A percentile compares a stretch with the other conserved stretches of the same genome.
These are phyloP conservation scores for Coptotermes formosanus DNA, from an alignment of 1,140 invertebrate genomes.

Conservation along the genomic window DNA sequence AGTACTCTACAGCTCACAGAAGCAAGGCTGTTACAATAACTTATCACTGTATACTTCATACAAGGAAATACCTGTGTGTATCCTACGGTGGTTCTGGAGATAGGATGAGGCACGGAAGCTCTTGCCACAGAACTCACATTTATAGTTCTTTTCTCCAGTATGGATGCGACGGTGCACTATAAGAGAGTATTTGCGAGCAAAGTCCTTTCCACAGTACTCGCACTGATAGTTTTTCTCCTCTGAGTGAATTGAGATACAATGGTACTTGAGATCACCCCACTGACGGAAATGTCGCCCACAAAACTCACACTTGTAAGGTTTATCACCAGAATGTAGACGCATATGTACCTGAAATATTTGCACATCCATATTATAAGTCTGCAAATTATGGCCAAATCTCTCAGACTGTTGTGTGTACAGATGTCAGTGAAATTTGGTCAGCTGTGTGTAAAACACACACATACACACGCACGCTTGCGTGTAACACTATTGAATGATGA, in stretches of 20 bases:
- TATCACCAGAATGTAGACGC: conserved; percentile 72
- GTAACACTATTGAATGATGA: too few species aligned
- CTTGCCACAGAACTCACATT: conserved; percentile 81
- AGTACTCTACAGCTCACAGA: too few species aligned
- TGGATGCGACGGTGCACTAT: conserved; percentile 88
- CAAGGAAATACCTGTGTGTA: conserved; percentile 72
- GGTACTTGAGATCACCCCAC: conserved; percentile 88
- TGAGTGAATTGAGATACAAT: conserved; percentile 83
- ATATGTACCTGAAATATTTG: conserved; percentile 60
- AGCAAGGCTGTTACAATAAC: too few species aligned
- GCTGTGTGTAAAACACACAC: too few species aligned
- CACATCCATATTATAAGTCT: background rate
- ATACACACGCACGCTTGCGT: too few species aligned
- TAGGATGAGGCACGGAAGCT: conserved; percentile 83
- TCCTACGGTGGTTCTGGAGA: conserved; percentile 81
- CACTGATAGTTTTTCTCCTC: conserved; percentile 81
- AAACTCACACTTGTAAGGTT: conserved; percentile 75
- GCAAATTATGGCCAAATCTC: background rate
- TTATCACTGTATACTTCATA: too few species aligned
- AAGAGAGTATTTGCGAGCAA: conserved; percentile 90
- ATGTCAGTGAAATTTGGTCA: too few species aligned
- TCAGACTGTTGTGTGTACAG: background rate
- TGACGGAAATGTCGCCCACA: conserved; percentile 78
- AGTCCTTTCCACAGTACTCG: conserved; percentile 88
- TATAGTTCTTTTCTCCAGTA: conserved; percentile 86